phyloP scores from a whole-genome alignment of 2,888 invertebrate genomes.

The Harpalus rubripes region DNA sequence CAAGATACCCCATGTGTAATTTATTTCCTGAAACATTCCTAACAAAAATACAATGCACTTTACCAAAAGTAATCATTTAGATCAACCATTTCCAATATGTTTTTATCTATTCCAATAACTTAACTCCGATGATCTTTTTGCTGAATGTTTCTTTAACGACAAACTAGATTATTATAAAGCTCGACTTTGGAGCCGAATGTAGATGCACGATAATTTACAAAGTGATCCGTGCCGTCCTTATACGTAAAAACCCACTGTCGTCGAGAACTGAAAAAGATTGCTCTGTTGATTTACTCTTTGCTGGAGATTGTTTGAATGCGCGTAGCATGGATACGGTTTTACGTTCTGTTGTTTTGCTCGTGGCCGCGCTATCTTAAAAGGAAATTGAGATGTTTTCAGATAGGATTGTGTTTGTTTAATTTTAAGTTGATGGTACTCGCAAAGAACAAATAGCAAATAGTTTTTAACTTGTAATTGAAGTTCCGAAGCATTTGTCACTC shows the following conservation, averaged over 20 bases:
- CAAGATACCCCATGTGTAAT: background rate
- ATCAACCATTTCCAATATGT: constrained; percentile 27
- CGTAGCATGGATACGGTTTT: constrained; percentile 25
- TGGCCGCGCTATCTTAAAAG: constrained; percentile 30
- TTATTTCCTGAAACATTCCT: background rate
- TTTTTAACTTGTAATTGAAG: constrained; percentile 6
- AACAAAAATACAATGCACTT: background rate
- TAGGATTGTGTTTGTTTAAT: constrained; percentile 42
- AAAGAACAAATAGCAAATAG: constrained; percentile 16
- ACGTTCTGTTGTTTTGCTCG: constrained; percentile 20
- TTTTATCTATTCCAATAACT: background rate
- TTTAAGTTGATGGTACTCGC: constrained; percentile 40
- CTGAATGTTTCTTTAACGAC: constrained; percentile 36
- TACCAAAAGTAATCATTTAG: background rate
- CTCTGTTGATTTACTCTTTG: constrained; percentile 47
- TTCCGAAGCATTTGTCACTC: constrained; percentile 18
- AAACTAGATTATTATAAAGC: constrained; percentile 50
- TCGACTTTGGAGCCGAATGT: constrained; percentile 31
- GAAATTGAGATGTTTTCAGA: constrained; percentile 33
- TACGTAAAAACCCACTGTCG: constrained; percentile 39
- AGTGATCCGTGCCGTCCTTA: constrained; percentile 16
- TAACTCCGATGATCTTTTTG: constrained; percentile 4
- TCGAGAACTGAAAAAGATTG: constrained; percentile 45
- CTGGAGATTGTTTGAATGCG: constrained; percentile 41
- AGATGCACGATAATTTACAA: constrained; percentile 39